Evolutionary conservation across 2,113 vertebrate genomes (phyloP).

Genomic region (Seriola dumerili): DNA sequence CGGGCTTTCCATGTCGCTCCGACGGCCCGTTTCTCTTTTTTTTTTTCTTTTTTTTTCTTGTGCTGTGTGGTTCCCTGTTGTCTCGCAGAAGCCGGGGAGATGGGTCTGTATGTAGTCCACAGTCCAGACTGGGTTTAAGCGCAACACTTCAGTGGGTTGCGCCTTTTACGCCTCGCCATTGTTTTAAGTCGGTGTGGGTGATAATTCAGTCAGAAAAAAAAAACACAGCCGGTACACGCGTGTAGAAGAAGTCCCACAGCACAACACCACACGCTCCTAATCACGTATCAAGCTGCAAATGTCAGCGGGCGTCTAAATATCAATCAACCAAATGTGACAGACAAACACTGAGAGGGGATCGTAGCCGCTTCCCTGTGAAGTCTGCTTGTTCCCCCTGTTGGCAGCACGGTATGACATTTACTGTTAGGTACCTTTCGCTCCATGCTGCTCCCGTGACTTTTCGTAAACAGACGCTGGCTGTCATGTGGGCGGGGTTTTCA

Average conservation of each 20-base stretch:
- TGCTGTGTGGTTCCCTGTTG: conserved; percentile 23
- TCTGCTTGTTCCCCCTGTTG: conserved; percentile 16
- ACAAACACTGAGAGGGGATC: not conserved
- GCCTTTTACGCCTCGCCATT: conserved; percentile 79
- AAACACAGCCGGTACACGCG: conserved; percentile 30
- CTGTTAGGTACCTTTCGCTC: conserved; percentile 30
- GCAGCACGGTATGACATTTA: conserved; percentile 40
- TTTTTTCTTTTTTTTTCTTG: not conserved
- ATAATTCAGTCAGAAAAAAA: not conserved
- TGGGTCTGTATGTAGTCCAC: conserved; percentile 19
- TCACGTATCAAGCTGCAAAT: not conserved
- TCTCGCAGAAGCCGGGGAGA: conserved; percentile 21
- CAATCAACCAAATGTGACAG: conserved; percentile 13
- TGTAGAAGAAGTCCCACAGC: conserved; percentile 41
- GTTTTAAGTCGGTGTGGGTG: conserved; percentile 49
- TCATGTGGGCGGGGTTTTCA: conserved; percentile 71
- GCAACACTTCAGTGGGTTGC: conserved; percentile 59
- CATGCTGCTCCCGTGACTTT: conserved; percentile 79
- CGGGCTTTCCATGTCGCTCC: conserved; percentile 88
- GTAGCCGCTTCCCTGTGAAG: not conserved
- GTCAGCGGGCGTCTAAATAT: conserved; percentile 20
- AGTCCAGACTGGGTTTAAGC: conserved; percentile 34
- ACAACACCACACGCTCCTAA: conserved; percentile 38
- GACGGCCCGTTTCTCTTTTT: not conserved
- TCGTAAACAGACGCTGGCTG: conserved; percentile 78